A percentile compares a stretch with the other conserved stretches of the same genome.
Conservation (phyloP, 2,888 invertebrate genomes). For the Ectemnius lituratus region DNA sequence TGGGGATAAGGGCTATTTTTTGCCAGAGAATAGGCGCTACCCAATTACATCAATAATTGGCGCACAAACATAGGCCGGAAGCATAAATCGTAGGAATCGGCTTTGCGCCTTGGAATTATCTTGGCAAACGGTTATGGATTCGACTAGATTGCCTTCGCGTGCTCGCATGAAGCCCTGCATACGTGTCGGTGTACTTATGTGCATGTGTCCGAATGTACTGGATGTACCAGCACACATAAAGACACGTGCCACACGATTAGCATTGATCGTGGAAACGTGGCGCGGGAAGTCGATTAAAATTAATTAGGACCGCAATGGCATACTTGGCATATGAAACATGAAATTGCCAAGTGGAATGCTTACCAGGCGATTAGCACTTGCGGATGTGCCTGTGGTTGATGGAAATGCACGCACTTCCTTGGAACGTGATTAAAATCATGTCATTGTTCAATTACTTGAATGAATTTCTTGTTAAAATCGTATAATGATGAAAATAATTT, state of each 20-base stretch:
- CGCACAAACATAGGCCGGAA: too few relatives aligned
- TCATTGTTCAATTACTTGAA: too few relatives aligned
- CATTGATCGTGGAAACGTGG: background rate
- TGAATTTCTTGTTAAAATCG: too few relatives aligned
- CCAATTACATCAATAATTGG: too few relatives aligned
- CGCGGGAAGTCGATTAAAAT: background rate
- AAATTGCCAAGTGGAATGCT: background rate
- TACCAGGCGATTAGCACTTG: too few relatives aligned
- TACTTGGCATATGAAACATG: background rate
- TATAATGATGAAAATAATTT: too few relatives aligned
- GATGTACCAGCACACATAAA: constrained; percentile 16
- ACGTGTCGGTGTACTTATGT: background rate
- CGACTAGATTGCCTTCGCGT: background rate
- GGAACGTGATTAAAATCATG: too few relatives aligned
- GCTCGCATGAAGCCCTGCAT: background rate
- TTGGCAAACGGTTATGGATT: constrained; percentile 22
- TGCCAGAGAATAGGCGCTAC: too few relatives aligned
- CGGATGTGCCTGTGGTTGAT: too few relatives aligned
- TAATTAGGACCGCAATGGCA: constrained; percentile 9
- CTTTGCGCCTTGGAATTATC: constrained; percentile 10
- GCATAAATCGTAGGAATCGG: too few relatives aligned
- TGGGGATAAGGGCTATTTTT: too few relatives aligned
- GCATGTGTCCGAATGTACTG: background rate
- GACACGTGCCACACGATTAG: background rate
- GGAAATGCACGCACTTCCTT: too few relatives aligned